Evolutionary conservation across 2,113 vertebrate genomes (phyloP).

Genomic region (Aegotheles bennettii): DNA sequence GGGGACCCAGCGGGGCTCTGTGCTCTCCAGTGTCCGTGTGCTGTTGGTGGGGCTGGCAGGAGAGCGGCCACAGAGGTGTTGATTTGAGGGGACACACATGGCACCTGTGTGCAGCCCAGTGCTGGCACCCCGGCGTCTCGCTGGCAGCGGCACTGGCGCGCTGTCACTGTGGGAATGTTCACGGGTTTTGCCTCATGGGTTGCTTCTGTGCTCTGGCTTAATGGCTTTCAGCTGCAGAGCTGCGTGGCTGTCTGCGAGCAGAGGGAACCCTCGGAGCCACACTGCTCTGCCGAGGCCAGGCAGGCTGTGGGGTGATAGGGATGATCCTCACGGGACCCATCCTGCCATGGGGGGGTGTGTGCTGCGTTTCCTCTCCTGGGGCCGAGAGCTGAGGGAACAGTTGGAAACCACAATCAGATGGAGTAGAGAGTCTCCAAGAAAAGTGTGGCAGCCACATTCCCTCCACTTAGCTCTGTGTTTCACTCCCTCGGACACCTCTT

Average conservation of each 20-base stretch:
- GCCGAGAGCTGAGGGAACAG: neutral
- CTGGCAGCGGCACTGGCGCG: fast-evolving
- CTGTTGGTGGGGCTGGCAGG: neutral
- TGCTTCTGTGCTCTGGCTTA: neutral
- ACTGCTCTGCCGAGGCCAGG: neutral
- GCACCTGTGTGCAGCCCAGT: neutral
- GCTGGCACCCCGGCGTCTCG: fast-evolving
- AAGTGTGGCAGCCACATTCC: neutral
- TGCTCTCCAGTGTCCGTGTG: fast-evolving
- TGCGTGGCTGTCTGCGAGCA: neutral
- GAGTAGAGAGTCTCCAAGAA: neutral
- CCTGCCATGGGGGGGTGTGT: fast-evolving
- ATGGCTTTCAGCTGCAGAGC: neutral
- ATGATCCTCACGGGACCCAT: fast-evolving
- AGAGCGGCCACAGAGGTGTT: neutral
- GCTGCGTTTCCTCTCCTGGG: neutral
- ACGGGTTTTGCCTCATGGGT: neutral
- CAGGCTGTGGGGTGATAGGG: neutral
- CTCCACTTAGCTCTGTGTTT: neutral
- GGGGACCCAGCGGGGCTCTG: neutral
- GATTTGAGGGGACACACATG: neutral
- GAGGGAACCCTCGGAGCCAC: neutral
- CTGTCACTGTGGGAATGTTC: neutral
- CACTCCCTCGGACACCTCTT: neutral
- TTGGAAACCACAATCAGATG: neutral